Evolutionary conservation across 2,888 invertebrate species (phyloP), one percentile per base, ranked within the genome.

Genomic region (Drosophila anomelani): DNA sequence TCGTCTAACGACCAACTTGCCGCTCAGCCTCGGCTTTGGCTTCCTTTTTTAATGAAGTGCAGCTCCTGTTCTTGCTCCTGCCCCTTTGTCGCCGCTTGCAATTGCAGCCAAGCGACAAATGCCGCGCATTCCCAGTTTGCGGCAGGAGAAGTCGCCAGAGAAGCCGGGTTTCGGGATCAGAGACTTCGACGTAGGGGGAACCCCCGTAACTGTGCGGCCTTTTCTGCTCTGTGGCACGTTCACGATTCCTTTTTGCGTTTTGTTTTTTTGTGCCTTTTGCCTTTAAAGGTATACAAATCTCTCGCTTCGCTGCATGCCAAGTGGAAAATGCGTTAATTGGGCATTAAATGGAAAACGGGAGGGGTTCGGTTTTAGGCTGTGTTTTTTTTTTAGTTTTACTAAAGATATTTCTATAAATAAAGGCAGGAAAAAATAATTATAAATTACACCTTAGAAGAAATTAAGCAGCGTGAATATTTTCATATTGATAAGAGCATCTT

Each of bases 271-370:
- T 26, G 58, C 46, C 63, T 51, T 76, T 63, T 56, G 47, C 64
- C 59, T 57, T 46, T 73, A 66, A 66, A 58, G 75, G 83, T 72
- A 76, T 73, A 75, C 68, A 78, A 76, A 87, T 83, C 76, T 78
- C 55, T 66, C 71, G 88, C 86, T 63, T 79, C 77, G 80, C 70
- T 76, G 78, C 69, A 56, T 77, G 68, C 85, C 47, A 85, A 88
- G 80, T 86, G 81, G 72, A 72, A 85, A 80, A 81, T 83, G 64
- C 83, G 81, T 80, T 87, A 88, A 88, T 88, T 88, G 88, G 81
- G 83, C 89, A 86, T 86, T 82, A 81, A 83, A 89, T 85, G 79
- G 69, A 77, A 69, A 73, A 49, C 41, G 39, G 47, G 58, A 15
- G 2, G 44, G 34, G 23, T 20, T 9, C 9, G 4, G 8, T 1